Percentiles rank a stretch among this genome's conserved stretches.
phyloP scores from a whole-genome alignment of 37 sponge, comb jelly and placozoan species.

The Spongilla lacustris region DNA sequence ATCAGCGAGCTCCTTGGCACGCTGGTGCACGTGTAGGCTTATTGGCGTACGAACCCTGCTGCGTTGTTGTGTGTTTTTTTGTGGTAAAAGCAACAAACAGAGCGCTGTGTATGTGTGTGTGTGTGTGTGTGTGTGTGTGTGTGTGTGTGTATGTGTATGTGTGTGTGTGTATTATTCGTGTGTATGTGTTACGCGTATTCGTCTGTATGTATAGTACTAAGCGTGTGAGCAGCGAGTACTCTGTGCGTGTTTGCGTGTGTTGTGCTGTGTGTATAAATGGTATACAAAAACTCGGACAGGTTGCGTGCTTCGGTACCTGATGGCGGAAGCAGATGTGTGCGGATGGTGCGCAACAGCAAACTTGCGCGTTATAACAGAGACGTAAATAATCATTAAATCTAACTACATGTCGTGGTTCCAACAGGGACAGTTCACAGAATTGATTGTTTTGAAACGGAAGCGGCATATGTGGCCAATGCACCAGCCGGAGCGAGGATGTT shows the following conservation, averaged over 20 bases:
- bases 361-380: background rate
- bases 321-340: background rate
- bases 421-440: background rate
- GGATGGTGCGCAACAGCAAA: background rate
- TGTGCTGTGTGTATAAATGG: background rate
- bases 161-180: background rate
- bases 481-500: background rate
- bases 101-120: background rate
- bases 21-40: background rate
- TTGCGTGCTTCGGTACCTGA: too few relatives aligned
- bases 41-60: background rate
- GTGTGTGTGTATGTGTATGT: background rate
- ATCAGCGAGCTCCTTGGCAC: background rate
- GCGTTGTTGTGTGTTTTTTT: background rate
- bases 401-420: background rate
- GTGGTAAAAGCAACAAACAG: background rate
- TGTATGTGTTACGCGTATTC: conserved; percentile 25
- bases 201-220: conserved; percentile 55
- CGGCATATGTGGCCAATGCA: background rate
- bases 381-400: background rate
- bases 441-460: background rate
- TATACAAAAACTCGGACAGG: too few relatives aligned
- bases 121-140: conserved; percentile 57
- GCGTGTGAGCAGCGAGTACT: too few relatives aligned
- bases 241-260: conserved; percentile 46